Percentiles rank a stretch among this genome's conserved stretches.
These are phyloP conservation scores for Halcyon senegalensis DNA, from an alignment of 2,113 vertebrate genomes.

Conservation along the genomic window DNA sequence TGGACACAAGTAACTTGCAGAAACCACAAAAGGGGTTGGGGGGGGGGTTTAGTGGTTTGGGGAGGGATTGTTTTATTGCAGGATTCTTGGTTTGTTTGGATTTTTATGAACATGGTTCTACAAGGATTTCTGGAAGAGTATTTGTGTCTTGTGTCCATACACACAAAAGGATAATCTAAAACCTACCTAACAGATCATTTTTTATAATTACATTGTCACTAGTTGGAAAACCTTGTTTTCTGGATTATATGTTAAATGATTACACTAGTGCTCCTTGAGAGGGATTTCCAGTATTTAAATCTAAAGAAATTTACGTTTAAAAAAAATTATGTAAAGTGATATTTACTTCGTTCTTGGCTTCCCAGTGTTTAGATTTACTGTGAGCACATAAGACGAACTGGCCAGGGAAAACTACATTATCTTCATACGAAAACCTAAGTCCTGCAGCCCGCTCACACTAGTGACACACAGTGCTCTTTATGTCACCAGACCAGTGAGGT, in stretches of 20 bases:
- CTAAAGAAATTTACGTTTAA: not conserved
- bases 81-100: too few relatives aligned
- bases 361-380: not conserved
- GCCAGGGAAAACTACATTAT: not conserved
- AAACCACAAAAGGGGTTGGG: not conserved
- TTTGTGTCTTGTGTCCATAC: not conserved
- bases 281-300: not conserved
- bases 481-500: too few relatives aligned
- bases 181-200: not conserved
- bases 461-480: not conserved
- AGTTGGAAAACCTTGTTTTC: not conserved
- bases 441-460: not conserved
- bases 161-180: not conserved
- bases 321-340: not conserved
- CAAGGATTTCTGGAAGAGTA: not conserved
- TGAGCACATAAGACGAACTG: not conserved
- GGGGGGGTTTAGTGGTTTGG: too few relatives aligned
- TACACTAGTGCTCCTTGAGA: not conserved
- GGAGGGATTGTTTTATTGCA: not conserved
- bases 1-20: not conserved
- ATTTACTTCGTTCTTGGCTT: not conserved
- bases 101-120: not conserved
- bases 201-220: not conserved
- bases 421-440: not conserved
- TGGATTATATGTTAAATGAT: not conserved